These are phyloP conservation scores for Adineta ricciae DNA, from an alignment of 2,888 invertebrate species.

Conservation along the genomic window DNA sequence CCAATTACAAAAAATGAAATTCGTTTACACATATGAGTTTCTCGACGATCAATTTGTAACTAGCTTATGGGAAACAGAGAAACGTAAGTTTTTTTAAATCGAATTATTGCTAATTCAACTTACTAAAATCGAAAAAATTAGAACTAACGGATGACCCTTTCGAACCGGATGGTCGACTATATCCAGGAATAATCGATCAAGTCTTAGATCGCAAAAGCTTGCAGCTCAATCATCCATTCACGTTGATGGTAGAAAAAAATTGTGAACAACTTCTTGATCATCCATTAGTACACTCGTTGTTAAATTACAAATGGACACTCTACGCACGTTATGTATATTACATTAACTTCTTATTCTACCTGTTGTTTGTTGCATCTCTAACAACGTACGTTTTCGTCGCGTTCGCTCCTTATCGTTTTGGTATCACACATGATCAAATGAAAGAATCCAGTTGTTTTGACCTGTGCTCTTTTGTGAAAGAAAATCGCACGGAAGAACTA, in stretches of 20 bases:
- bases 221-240: conserved; percentile 16
- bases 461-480: neutral
- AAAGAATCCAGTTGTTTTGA: neutral
- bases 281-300: conserved; percentile 51
- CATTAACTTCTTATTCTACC: conserved; percentile 50
- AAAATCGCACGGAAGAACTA: neutral
- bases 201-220: neutral
- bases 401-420: conserved; percentile 38
- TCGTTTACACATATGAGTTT: neutral
- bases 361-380: conserved; percentile 50
- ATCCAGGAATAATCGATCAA: neutral
- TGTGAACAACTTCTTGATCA: conserved; percentile 52
- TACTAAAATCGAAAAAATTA: too few species aligned
- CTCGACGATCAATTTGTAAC: neutral
- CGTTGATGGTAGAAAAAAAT: conserved; percentile 43
- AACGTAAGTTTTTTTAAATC: neutral
- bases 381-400: conserved; percentile 50
- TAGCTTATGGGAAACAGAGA: too few species aligned
- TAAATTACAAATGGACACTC: conserved; percentile 53
- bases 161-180: conserved; percentile 18
- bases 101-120: too few species aligned
- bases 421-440: conserved; percentile 22
- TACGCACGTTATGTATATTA: conserved; percentile 53
- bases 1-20: neutral
- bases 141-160: neutral